These are phyloP conservation scores for Otolemur garnettii DNA, from an alignment of 2,113 vertebrate species.

Conservation along the genomic window DNA sequence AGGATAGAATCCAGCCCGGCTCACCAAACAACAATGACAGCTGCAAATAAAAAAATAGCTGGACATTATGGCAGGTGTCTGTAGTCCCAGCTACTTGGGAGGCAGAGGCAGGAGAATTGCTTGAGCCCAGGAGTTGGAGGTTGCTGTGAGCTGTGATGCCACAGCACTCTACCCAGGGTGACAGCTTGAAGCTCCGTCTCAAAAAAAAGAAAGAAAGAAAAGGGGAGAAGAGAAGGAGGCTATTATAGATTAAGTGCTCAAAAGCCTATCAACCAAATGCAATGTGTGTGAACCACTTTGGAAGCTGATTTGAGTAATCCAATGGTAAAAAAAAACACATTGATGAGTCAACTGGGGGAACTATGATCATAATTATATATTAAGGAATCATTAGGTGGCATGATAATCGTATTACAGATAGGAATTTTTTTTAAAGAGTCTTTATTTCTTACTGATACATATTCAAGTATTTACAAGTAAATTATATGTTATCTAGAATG, in stretches of 20 bases:
- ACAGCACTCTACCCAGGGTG: too few relatives aligned
- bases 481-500: neutral
- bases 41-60: too few relatives aligned
- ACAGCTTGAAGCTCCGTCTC: too few relatives aligned
- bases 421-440: neutral
- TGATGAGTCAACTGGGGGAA: neutral
- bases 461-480: neutral
- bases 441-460: neutral
- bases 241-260: neutral
- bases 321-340: neutral
- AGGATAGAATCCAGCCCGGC: too few relatives aligned
- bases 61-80: too few relatives aligned
- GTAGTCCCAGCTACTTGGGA: too few relatives aligned
- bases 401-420: neutral
- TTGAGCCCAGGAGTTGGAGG: too few relatives aligned
- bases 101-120: too few relatives aligned
- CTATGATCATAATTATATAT: neutral
- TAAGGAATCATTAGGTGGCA: slow-evolving; percentile 17
- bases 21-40: too few relatives aligned
- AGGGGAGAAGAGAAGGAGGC: neutral
- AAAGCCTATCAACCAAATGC: neutral
- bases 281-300: neutral
- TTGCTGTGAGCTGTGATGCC: too few relatives aligned
- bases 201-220: neutral
- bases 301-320: neutral